phyloP scores from a whole-genome alignment of 2,113 vertebrate genomes.

The Apteryx mantelli region DNA sequence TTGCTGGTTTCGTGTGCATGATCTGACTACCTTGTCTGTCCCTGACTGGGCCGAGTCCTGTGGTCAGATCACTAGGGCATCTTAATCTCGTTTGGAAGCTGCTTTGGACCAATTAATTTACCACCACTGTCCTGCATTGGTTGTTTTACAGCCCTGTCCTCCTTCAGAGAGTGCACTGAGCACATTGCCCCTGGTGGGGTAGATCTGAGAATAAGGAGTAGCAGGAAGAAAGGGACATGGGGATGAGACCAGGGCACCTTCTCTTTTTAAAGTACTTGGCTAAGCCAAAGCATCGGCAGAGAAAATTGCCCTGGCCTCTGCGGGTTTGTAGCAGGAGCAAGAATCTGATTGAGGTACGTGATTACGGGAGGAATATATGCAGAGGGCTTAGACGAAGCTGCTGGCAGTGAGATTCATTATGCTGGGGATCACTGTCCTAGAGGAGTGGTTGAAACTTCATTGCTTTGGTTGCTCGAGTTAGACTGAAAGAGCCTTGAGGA shows the following conservation, averaged over 20 bases:
- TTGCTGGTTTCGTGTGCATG: rapidly evolving
- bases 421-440: not conserved
- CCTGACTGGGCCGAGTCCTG: not conserved
- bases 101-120: not conserved
- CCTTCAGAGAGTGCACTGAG: not conserved
- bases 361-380: not conserved
- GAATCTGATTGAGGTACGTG: not conserved
- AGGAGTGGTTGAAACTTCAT: not conserved
- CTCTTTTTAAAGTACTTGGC: not conserved
- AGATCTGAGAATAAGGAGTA: not conserved
- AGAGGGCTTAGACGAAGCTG: not conserved
- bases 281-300: not conserved
- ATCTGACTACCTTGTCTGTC: not conserved
- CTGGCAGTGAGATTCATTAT: not conserved
- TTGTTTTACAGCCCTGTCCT: not conserved
- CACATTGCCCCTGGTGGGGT: rapidly evolving
- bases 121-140: not conserved
- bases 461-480: not conserved
- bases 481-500: not conserved
- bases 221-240: not conserved
- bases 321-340: not conserved
- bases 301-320: not conserved
- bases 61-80: rapidly evolving
- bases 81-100: not conserved
- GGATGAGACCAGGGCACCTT: not conserved